Percentiles rank a stretch among this genome's conserved stretches.
phyloP scores from a whole-genome alignment of 2,797 vertebrate species.

The Spinus olivaceus region DNA sequence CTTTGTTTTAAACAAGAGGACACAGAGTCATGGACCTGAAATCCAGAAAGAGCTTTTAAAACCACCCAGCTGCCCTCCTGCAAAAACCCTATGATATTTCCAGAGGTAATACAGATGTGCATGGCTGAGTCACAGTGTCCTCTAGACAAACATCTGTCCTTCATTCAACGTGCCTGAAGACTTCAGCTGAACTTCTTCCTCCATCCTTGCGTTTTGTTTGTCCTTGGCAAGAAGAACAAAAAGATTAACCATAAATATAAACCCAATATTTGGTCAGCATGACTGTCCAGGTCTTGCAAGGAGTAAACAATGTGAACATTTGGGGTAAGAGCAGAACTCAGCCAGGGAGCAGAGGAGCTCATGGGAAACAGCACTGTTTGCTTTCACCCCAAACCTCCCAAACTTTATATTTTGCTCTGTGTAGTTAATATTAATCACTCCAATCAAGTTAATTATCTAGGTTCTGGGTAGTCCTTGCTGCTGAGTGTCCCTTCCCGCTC shows the following conservation, averaged over 20 bases:
- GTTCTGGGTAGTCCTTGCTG: not conserved
- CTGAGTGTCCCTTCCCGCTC: not conserved
- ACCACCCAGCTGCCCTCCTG: not conserved
- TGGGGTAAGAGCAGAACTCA: not conserved
- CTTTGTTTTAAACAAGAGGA: not conserved
- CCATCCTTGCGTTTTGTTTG: not conserved
- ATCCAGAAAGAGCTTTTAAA: not conserved
- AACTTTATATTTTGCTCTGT: not conserved
- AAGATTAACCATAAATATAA: not conserved
- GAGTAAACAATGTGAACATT: not conserved
- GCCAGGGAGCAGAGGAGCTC: not conserved
- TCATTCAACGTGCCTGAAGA: not conserved
- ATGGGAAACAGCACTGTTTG: not conserved
- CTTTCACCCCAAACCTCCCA: not conserved
- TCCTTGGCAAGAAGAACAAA: not conserved
- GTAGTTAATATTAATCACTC: not conserved
- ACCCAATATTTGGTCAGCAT: not conserved
- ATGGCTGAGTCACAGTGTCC: not conserved
- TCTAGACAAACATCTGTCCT: not conserved
- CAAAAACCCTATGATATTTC: not conserved
- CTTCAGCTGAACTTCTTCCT: not conserved
- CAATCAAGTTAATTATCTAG: not conserved
- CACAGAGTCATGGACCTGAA: not conserved
- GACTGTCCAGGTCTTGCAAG: not conserved
- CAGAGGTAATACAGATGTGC: not conserved